Conservation (phyloP, 2,797 vertebrate species). For the Anniella stebbinsi region DNA sequence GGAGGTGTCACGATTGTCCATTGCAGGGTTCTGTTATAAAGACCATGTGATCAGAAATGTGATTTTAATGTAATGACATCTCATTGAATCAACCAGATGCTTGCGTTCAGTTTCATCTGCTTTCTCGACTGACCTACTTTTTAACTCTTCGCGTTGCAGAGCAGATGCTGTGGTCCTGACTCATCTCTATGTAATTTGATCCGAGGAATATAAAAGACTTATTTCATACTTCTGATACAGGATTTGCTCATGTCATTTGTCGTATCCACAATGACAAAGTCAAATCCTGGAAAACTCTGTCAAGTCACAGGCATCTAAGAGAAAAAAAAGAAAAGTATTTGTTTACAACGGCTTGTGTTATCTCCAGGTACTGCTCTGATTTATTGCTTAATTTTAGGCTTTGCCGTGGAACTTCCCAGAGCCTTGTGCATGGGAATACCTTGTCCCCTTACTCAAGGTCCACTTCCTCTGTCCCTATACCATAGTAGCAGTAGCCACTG, state of each 20-base stretch:
- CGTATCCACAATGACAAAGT: slow-evolving; percentile 16
- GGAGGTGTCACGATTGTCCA: neutral
- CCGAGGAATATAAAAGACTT: slow-evolving; percentile 35
- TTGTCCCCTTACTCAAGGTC: neutral
- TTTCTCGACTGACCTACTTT: neutral
- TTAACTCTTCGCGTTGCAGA: neutral
- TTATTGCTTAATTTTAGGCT: neutral
- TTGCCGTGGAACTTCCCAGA: neutral
- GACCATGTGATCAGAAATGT: neutral
- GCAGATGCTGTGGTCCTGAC: neutral
- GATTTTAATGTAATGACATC: neutral
- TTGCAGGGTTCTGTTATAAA: neutral
- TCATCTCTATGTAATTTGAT: slow-evolving; percentile 28
- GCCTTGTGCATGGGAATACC: neutral
- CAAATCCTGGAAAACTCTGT: slow-evolving; percentile 19
- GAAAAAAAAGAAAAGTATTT: slow-evolving; percentile 1
- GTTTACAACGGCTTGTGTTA: neutral
- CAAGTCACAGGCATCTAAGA: neutral
- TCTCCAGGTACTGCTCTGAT: slow-evolving; percentile 29
- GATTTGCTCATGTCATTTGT: neutral
- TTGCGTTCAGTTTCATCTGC: neutral
- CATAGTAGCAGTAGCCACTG: neutral
- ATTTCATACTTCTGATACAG: slow-evolving; percentile 17
- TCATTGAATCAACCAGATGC: neutral
- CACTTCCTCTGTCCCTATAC: neutral